Evolutionary conservation across 2,797 vertebrate genomes (phyloP).

Genomic region (Phoeniculus purpureus): DNA sequence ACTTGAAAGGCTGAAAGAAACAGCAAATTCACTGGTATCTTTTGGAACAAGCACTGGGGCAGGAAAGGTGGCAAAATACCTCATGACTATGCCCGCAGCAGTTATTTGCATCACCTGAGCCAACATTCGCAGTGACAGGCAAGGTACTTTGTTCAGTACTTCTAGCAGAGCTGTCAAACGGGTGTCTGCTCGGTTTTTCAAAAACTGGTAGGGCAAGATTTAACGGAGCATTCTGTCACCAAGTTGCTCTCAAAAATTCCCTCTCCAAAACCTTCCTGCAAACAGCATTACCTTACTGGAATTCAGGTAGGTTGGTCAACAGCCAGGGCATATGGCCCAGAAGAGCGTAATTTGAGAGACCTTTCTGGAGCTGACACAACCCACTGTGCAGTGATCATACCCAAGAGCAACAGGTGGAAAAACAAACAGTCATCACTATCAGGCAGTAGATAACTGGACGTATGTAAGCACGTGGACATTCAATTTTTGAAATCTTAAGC

Average conservation of each 20-base stretch:
- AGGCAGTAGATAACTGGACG: not conserved
- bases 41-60: not conserved
- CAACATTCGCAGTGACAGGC: not conserved
- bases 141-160: not conserved
- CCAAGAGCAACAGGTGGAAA: not conserved
- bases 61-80: not conserved
- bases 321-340: not conserved
- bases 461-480: not conserved
- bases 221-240: not conserved
- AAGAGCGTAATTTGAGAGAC: not conserved
- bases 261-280: not conserved
- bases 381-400: not conserved
- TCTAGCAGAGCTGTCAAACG: not conserved
- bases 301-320: not conserved
- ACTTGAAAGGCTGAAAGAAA: not conserved
- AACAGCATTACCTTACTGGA: not conserved
- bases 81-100: not conserved
- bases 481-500: not conserved
- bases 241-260: not conserved
- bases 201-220: not conserved
- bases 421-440: not conserved
- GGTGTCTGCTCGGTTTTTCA: not conserved
- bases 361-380: not conserved
- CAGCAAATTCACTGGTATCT: not conserved
- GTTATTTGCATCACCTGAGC: not conserved